A percentile compares a stretch with the other conserved stretches of the same genome.
These are phyloP conservation scores for Peromyscus californicus DNA, from an alignment of 2,113 vertebrate genomes.

Conservation along the genomic window DNA sequence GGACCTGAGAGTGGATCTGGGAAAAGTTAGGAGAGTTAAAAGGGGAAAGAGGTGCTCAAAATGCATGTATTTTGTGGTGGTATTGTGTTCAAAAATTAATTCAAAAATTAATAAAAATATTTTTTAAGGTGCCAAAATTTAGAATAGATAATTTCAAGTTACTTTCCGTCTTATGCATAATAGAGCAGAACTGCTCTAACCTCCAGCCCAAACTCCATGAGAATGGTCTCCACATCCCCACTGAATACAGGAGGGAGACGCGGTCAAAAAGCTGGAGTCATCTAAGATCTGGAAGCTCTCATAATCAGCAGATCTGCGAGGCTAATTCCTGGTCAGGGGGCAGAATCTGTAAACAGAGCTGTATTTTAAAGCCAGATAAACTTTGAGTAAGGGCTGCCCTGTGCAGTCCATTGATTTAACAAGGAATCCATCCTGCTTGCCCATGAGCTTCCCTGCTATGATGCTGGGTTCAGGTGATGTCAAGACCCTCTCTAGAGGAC, in stretches of 20 bases:
- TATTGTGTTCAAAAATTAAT: too few species aligned
- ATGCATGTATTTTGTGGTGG: too few species aligned
- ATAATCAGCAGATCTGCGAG: not conserved
- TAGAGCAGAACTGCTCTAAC: not conserved
- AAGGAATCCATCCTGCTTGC: not conserved
- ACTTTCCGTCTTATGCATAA: not conserved
- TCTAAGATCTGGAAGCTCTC: not conserved
- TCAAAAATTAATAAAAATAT: not conserved
- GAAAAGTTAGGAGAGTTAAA: not conserved
- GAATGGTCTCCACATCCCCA: not conserved
- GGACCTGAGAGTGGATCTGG: not conserved
- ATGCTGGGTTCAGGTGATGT: not conserved
- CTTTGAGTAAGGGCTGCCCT: not conserved
- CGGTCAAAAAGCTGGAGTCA: not conserved
- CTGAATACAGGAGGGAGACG: not conserved
- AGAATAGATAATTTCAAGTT: not conserved
- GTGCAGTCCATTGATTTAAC: not conserved
- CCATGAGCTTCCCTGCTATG: not conserved
- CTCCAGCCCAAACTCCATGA: not conserved
- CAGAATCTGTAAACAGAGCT: not conserved
- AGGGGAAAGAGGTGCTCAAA: not conserved
- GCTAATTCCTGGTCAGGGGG: not conserved
- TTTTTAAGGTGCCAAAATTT: slow-evolving; percentile 30
- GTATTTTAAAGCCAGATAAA: not conserved
- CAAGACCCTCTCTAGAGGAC: not conserved